Base-by-base conservation (phyloP, 2,888 invertebrate genomes). In the Tinea semifulvella region DNA sequence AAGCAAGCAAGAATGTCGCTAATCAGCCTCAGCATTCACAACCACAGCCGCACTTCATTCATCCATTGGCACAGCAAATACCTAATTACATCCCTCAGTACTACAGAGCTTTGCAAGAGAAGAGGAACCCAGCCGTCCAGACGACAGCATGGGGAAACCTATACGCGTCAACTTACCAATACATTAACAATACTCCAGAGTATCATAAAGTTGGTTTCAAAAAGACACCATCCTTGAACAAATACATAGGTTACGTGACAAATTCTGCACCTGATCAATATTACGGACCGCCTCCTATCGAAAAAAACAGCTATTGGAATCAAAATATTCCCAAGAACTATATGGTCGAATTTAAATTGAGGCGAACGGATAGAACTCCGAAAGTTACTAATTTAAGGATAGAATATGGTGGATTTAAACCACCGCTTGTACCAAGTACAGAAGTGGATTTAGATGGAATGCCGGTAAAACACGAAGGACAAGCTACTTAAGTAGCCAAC, bases 351-450 rank as follows among this genome's bases (percentile, higher is more conserved):
- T 67, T 80, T 19, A 81, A 82, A 43, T 58, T 80, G 18, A 68
- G 83, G 44, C 75, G 84, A 36, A 61, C 85, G 16, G 88, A 87
- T 13, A 81, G 86, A 46, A 86, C 85, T 50, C 69, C 74, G 0
- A 74, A 67, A 48, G 49, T 70, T 1, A 58, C 58, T 0, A 68
- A 66, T 22, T 73, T 92, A 0, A 86, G 88, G 55, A 84, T 93
- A 57, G 93, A 93, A 52, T 93, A 93, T 53, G 88, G 89, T 2
- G 89, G 92, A 0, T 93, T 93, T 53, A 90, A 89, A 56, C 92
- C 93, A 0, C 93, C 92, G 0, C 63, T 93, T 53, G 84, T 90
- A 48, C 93, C 93, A 0, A 93, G 93, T 0, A 81, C 89, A 3
- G 90, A 92, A 62, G 88, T 92, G 7, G 91, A 91, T 57, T 86